Base-by-base conservation (phyloP, 1,140 invertebrate species). In the Drosophila sulfurigaster region DNA sequence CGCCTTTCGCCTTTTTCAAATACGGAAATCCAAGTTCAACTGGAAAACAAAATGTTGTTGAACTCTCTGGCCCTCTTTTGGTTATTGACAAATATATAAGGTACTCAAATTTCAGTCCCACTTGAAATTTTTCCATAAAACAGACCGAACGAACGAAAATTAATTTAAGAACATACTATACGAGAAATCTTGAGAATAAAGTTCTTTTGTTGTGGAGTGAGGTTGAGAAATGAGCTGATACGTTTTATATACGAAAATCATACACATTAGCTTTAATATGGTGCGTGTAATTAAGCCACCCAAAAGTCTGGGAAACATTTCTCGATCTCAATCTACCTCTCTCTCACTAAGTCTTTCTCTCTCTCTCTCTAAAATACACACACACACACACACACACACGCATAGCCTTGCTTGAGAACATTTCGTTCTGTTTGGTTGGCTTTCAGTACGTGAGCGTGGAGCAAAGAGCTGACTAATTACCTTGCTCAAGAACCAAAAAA, bases 401-500 rank as follows among this genome's bases (percentile, higher is more conserved):
- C 20, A 71, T 38, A 38, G 56, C 48, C 46, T 41, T 56, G 56
- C 52, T 49, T 52, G 51, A 71, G 58, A 60, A 62, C 38, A 68
- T 67, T 78, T 82, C 82, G 77, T 87, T 87, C 83, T 88, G 75
- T 83, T 62, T 69, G 66, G 72, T 54, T 83, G 83, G 54, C 59
- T 73, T 65, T 81, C 81, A 64, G 62, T 80, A 57, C 77, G 75
- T 86, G 82, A 69, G 71, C 70, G 62, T 66, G 25, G 67, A 41
- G 43, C 38, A 30, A 45, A 73, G 77, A 65, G 51, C 74, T 88
- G 81, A 83, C 83, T 88, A 88, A 88, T 88, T 88, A 82, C 85
- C 49, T 81, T 68, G 46, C 60, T 57, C 56, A 66, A 66, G 35
- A 56, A 52, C 65, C 60, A 70, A 56, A 30, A 48, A 69, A n/a